A percentile compares a stretch with the other conserved stretches of the same genome.
Evolutionary conservation across 2,113 vertebrate species (phyloP).

Genomic region (Eptatretus burgeri): DNA sequence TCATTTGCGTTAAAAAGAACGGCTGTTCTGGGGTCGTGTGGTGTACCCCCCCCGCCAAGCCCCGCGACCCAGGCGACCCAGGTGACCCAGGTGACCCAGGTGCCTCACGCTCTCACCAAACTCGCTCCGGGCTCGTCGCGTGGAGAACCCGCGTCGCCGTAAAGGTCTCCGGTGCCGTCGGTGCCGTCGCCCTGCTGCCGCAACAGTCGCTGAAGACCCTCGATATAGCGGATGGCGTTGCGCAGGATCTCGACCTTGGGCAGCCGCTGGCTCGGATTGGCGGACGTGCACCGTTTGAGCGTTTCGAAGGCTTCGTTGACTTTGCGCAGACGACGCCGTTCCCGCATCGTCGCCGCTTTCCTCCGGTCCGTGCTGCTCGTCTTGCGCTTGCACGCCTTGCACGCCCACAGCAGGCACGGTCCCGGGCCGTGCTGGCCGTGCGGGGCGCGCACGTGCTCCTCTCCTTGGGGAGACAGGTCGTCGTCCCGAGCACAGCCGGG

Average conservation of each 20-base stretch:
- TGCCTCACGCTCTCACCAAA: no score
- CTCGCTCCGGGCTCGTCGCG: no score
- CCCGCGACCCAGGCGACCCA: no score
- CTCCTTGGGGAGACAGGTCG: constrained; percentile 31
- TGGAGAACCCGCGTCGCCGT: not conserved
- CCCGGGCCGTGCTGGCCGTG: constrained; percentile 76
- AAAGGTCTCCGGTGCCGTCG: not conserved
- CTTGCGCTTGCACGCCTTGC: constrained; percentile 90
- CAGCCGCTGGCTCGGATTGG: constrained; percentile 74
- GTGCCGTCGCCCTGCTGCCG: constrained; percentile 27
- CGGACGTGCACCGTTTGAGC: constrained; percentile 69
- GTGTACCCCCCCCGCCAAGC: no score
- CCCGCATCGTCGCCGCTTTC: constrained; percentile 76
- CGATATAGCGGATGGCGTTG: constrained; percentile 90
- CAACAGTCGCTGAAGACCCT: constrained; percentile 67
- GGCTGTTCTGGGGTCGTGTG: no score
- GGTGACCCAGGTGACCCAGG: no score
- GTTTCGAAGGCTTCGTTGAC: constrained; percentile 92
- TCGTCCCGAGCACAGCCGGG: constrained; percentile 13
- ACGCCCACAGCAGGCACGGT: constrained; percentile 80
- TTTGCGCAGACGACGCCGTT: constrained; percentile 63
- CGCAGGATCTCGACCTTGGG: constrained; percentile 94
- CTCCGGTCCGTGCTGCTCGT: constrained; percentile 72
- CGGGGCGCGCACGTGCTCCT: constrained; percentile 69
- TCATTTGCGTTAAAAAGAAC: no score